Evolutionary conservation across 2,888 invertebrate species (phyloP).

Genomic region (Mesorhabditis spiculigera): DNA sequence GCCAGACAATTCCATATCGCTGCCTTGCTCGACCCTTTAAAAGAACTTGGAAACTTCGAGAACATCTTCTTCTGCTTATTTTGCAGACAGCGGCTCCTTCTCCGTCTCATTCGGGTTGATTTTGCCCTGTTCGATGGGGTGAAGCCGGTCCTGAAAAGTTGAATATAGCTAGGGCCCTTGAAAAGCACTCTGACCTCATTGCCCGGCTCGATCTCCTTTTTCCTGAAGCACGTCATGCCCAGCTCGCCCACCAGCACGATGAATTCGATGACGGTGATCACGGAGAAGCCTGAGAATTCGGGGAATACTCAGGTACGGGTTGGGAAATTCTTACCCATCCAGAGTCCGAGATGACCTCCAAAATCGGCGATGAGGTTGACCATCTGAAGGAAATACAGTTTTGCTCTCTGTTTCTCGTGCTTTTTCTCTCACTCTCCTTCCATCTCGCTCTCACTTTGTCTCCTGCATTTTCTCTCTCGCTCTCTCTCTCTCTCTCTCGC

Average conservation of each 20-base stretch:
- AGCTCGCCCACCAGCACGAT: constrained; percentile 39
- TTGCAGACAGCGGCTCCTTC: not conserved
- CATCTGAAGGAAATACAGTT: too few relatives aligned
- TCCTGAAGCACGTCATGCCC: constrained; percentile 20
- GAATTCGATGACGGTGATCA: constrained; percentile 54
- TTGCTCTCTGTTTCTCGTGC: too few relatives aligned
- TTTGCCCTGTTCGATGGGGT: not conserved
- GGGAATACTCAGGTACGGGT: not conserved
- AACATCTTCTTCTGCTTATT: not conserved
- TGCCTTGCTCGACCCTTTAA: too few relatives aligned
- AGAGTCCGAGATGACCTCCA: constrained; percentile 2
- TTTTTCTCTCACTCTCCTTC: too few relatives aligned
- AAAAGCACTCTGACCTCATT: not conserved
- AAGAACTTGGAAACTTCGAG: not conserved
- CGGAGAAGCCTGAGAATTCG: constrained; percentile 35
- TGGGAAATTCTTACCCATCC: not conserved
- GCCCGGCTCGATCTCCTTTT: not conserved
- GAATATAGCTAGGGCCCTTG: not conserved
- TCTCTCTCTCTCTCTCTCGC: too few relatives aligned
- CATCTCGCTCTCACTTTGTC: too few relatives aligned
- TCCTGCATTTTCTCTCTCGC: too few relatives aligned
- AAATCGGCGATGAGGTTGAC: not conserved
- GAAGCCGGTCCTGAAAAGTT: not conserved
- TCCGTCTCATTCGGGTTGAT: not conserved
- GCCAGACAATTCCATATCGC: too few relatives aligned